phyloP scores from a whole-genome alignment of 2,113 vertebrate genomes.

The Ctenodactylus gundi region DNA sequence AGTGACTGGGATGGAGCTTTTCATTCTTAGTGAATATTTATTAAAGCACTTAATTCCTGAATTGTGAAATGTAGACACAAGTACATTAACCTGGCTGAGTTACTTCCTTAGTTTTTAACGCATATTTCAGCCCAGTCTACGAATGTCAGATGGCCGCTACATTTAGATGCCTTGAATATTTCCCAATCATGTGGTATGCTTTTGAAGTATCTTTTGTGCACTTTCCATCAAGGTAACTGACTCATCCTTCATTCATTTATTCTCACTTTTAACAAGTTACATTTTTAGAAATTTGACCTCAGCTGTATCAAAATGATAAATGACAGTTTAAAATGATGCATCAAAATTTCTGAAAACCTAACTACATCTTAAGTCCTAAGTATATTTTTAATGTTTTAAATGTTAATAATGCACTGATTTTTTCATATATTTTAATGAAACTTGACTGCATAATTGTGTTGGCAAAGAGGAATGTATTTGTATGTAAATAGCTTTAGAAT shows the following conservation, averaged over 20 bases:
- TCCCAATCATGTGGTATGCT: conserved; percentile 59
- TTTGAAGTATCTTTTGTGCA: conserved; percentile 70
- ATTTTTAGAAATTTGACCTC: conserved; percentile 71
- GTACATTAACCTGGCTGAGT: conserved; percentile 59
- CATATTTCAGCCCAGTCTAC: conserved; percentile 62
- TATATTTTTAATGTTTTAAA: conserved; percentile 43
- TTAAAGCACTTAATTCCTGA: conserved; percentile 62
- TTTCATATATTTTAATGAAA: conserved; percentile 50
- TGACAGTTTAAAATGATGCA: conserved; percentile 37
- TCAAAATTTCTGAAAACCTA: conserved; percentile 44
- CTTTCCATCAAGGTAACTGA: conserved; percentile 63
- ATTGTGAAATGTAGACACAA: conserved; percentile 60
- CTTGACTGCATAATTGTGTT: conserved; percentile 23
- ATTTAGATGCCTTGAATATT: conserved; percentile 72
- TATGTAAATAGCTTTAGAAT: conserved; percentile 8
- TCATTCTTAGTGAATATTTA: conserved; percentile 38
- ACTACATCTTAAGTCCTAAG: not conserved
- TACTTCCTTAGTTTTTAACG: conserved; percentile 63
- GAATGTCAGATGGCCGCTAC: conserved; percentile 47
- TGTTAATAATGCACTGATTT: conserved; percentile 31
- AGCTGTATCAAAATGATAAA: conserved; percentile 56
- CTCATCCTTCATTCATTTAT: conserved; percentile 75
- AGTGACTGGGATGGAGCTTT: conserved; percentile 41
- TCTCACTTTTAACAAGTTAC: conserved; percentile 61
- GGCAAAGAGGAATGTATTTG: conserved; percentile 34